phyloP scores from a whole-genome alignment of 1,140 invertebrate species.

The Tetraneura akinire region DNA sequence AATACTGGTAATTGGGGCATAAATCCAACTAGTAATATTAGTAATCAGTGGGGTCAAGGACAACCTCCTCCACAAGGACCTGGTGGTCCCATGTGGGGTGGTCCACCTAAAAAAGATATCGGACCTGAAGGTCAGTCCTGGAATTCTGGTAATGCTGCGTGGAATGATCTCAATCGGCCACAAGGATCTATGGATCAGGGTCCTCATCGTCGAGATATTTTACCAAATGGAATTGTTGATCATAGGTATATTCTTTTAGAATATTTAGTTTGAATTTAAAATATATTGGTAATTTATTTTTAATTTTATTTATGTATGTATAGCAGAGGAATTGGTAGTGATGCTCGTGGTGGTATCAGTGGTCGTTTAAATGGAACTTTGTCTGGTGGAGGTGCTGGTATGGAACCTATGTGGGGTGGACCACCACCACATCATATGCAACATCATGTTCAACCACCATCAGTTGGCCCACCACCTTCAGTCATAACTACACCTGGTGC shows the following conservation, averaged over 20 bases:
- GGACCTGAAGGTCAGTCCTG: slow-evolving; percentile 59
- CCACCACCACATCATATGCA: slow-evolving; percentile 60
- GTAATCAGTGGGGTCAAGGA: slow-evolving; percentile 58
- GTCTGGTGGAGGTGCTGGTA: slow-evolving; percentile 57
- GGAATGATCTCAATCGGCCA: slow-evolving; percentile 54
- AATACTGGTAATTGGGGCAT: slow-evolving; percentile 58
- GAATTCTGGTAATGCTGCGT: slow-evolving; percentile 59
- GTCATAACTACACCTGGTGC: slow-evolving; percentile 39
- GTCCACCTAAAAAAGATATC: slow-evolving; percentile 57
- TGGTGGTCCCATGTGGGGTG: slow-evolving; percentile 59
- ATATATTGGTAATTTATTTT: neutral
- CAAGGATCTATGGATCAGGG: slow-evolving; percentile 51
- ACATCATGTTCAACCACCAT: slow-evolving; percentile 58
- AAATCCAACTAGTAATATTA: slow-evolving; percentile 58
- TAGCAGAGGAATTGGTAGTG: slow-evolving; percentile 59
- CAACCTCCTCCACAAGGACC: slow-evolving; percentile 60
- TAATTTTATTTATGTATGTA: neutral
- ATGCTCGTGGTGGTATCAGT: slow-evolving; percentile 71
- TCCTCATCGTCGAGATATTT: slow-evolving; percentile 68
- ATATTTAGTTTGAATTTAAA: too few species aligned
- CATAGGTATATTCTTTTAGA: slow-evolving; percentile 55
- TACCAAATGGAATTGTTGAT: slow-evolving; percentile 62
- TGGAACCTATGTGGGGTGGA: slow-evolving; percentile 75
- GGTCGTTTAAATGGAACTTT: slow-evolving; percentile 67
- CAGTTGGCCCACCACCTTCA: slow-evolving; percentile 57